Evolutionary conservation across 2,888 invertebrate genomes (phyloP), one percentile per base, ranked within the genome.

Genomic region (Euplexia lucipara): DNA sequence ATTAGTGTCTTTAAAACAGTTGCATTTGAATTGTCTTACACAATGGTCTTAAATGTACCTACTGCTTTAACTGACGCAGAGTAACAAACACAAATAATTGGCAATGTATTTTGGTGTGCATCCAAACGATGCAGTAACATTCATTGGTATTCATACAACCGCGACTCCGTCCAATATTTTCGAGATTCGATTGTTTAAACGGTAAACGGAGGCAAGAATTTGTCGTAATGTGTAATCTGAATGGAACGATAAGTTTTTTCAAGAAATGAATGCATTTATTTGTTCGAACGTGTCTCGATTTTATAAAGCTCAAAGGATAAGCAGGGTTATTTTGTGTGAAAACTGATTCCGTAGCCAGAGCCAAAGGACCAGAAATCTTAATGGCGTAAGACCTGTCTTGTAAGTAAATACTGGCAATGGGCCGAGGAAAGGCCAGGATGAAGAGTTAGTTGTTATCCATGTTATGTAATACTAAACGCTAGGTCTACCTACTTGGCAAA

Each of bases 121-220:
- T 78, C 78, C 78, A 78, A 78, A 58, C 32, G 62, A 72, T 63
- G 78, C 69, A 69, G 51, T 34, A 64, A 58, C 47, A 53, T 37
- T 39, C 51, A 80, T 80, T 77, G 58, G 68, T 78, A 78, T 80
- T 64, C 74, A 45, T 18, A 42, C 22, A 37, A 48, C 52, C 32
- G 35, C 39, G 44, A 41, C 14, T n/a, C 12, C 26, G 56, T 66
- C 65, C 56, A 78, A 56, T 78, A 57, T 60, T 53, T 60, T 49
- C 30, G 52, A 44, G 30, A 41, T 66, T 44, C 60, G 48, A 69
- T 63, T 75, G 54, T 51, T 58, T 26, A 7, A 59, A 79, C 79
- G 61, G 64, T 75, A 70, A 78, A 64, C 16, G n/a, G 18, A 22
- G 22, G 22, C 57, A 78, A 78, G 59, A 78, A 74, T 78, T 60